phyloP scores from a whole-genome alignment of 2,797 vertebrate genomes.

The Diceros bicornis region DNA sequence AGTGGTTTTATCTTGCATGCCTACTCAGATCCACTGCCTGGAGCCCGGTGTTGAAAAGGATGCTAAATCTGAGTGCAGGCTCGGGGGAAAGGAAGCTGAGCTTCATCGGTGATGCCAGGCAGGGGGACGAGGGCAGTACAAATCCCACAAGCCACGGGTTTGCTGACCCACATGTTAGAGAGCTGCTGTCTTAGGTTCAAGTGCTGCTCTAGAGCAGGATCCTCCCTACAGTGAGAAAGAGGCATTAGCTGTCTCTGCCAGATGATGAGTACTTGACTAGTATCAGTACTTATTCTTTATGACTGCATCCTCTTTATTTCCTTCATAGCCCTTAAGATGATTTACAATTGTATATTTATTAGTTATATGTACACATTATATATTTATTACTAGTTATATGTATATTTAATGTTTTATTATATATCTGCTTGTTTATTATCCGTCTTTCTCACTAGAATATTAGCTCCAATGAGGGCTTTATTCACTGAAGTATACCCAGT shows the following conservation, averaged over 20 bases:
- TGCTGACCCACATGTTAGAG: not conserved
- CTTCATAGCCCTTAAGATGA: not conserved
- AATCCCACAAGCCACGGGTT: not conserved
- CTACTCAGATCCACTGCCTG: not conserved
- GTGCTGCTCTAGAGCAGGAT: not conserved
- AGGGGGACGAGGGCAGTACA: not conserved
- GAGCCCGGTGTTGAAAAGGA: not conserved
- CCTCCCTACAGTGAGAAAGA: not conserved
- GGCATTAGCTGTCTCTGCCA: not conserved
- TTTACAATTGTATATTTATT: not conserved
- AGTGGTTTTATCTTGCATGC: not conserved
- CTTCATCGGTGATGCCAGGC: not conserved
- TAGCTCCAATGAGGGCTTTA: not conserved
- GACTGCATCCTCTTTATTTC: not conserved
- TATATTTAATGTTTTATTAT: not conserved
- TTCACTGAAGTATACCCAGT: not conserved
- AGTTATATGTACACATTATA: not conserved
- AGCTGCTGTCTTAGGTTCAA: not conserved
- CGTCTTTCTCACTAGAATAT: not conserved
- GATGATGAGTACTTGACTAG: not conserved
- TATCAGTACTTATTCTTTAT: not conserved
- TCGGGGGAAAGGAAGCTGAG: not conserved
- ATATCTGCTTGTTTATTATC: not conserved
- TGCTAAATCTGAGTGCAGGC: not conserved
- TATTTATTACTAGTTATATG: not conserved